Evolutionary conservation across 2,888 invertebrate genomes (phyloP).

Genomic region (Protodeltote pygarga): DNA sequence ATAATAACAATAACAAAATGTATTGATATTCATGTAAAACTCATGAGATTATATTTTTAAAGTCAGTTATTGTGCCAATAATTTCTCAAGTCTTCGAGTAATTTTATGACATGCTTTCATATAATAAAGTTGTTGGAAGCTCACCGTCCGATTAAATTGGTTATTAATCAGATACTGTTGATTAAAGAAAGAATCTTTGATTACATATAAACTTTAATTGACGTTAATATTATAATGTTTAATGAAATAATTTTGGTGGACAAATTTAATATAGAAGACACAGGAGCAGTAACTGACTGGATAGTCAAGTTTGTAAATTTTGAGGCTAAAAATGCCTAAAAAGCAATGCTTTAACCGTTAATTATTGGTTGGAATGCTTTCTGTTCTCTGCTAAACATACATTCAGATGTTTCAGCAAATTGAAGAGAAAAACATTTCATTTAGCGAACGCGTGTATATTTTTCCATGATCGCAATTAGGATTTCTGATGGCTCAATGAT

Average conservation of each 20-base stretch:
- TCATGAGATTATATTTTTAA: conserved; percentile 36
- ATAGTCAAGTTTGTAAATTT: conserved; percentile 17
- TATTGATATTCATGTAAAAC: conserved; percentile 36
- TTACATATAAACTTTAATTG: conserved; percentile 16
- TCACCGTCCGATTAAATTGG: conserved; percentile 16
- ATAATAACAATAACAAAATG: conserved; percentile 53
- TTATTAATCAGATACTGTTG: conserved; percentile 16
- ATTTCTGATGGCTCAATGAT: conserved; percentile 61
- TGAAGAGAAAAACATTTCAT: conserved; percentile 14
- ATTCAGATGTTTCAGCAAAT: conserved; percentile 18
- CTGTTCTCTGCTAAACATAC: conserved; percentile 15
- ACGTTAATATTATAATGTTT: conserved; percentile 14
- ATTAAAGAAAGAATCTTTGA: conserved; percentile 16
- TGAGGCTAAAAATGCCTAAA: conserved; percentile 16
- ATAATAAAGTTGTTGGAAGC: conserved; percentile 22
- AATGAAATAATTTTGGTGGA: conserved; percentile 6
- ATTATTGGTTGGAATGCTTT: conserved; percentile 12
- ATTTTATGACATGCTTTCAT: conserved; percentile 31
- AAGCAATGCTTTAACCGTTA: conserved; percentile 14
- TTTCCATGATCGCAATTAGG: conserved; percentile 42
- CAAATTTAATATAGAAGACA: conserved; percentile 17
- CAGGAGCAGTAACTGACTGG: conserved; percentile 42
- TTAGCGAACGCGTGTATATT: conserved; percentile 32
- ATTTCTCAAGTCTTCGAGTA: conserved; percentile 35
- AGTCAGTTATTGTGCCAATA: conserved; percentile 48